A percentile compares a stretch with the other conserved stretches of the same genome.
phyloP scores from a whole-genome alignment of 2,113 vertebrate genomes.

The Myiozetetes cayanensis region DNA sequence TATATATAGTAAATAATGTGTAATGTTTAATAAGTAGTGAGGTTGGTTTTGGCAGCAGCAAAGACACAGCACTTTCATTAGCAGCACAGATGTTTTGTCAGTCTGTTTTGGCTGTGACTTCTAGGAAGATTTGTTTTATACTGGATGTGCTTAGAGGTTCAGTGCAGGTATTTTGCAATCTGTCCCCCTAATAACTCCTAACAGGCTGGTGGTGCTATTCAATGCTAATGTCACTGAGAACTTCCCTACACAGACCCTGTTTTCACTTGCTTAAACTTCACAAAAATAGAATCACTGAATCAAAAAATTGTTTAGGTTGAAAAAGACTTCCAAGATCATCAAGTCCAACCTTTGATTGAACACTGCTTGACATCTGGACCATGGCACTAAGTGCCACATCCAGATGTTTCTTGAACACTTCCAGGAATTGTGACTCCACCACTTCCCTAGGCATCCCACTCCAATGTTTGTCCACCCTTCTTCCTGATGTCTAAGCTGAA shows the following conservation, averaged over 20 bases:
- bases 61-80: neutral
- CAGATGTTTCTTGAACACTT: neutral
- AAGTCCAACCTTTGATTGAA: neutral
- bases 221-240: rapidly evolving
- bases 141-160: neutral
- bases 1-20: neutral
- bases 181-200: neutral
- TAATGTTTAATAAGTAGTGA: neutral
- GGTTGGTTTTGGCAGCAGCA: neutral
- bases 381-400: neutral
- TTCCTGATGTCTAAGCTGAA: neutral
- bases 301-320: neutral
- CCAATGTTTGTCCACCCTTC: neutral
- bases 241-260: neutral
- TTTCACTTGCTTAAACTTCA: neutral
- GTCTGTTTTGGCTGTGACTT: neutral
- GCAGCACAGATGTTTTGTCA: neutral
- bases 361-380: neutral
- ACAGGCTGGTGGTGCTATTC: neutral
- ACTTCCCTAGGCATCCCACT: neutral
- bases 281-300: neutral
- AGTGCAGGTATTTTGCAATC: neutral
- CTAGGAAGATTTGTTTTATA: neutral
- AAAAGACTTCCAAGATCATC: neutral
- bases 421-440: neutral